phyloP scores from a whole-genome alignment of 2,888 invertebrate species.

The Buathra laborator region DNA sequence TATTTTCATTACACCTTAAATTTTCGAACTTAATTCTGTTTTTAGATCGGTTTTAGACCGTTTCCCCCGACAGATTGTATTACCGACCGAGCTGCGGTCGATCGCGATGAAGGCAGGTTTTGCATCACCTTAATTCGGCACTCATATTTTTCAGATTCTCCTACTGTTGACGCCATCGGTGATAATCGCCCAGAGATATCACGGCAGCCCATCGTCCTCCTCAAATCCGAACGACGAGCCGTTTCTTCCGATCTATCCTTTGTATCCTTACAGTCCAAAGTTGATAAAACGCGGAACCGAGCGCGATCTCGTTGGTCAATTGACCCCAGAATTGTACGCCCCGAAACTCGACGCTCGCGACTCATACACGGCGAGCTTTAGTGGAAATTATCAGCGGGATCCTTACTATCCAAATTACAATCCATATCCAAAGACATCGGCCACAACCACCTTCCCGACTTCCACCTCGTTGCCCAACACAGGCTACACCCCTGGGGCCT shows the following conservation, averaged over 20 bases:
- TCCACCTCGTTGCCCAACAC: conserved; percentile 31
- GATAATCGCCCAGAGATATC: conserved; percentile 76
- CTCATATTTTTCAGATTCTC: conserved; percentile 75
- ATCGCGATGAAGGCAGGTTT: too few relatives aligned
- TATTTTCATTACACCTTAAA: too few relatives aligned
- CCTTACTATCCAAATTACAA: conserved; percentile 77
- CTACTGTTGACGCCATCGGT: conserved; percentile 77
- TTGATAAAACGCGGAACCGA: conserved; percentile 81
- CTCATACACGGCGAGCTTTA: conserved; percentile 76
- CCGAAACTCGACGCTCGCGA: conserved; percentile 80
- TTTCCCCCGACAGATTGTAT: too few relatives aligned
- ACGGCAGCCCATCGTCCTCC: conserved; percentile 52
- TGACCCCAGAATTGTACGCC: conserved; percentile 79
- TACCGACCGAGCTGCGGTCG: too few relatives aligned
- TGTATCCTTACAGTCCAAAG: conserved; percentile 82
- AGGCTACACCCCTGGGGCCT: conserved; percentile 36
- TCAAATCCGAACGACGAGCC: conserved; percentile 81
- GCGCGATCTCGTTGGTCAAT: conserved; percentile 72
- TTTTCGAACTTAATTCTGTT: too few relatives aligned
- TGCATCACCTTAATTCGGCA: too few relatives aligned
- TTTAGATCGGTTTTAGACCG: too few relatives aligned
- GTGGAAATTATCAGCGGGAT: conserved; percentile 75
- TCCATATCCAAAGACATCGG: conserved; percentile 73
- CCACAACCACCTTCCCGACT: neutral
- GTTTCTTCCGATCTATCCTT: conserved; percentile 82